Conservation (phyloP, 2,797 vertebrate species). For the Brachyalestes nurse region DNA sequence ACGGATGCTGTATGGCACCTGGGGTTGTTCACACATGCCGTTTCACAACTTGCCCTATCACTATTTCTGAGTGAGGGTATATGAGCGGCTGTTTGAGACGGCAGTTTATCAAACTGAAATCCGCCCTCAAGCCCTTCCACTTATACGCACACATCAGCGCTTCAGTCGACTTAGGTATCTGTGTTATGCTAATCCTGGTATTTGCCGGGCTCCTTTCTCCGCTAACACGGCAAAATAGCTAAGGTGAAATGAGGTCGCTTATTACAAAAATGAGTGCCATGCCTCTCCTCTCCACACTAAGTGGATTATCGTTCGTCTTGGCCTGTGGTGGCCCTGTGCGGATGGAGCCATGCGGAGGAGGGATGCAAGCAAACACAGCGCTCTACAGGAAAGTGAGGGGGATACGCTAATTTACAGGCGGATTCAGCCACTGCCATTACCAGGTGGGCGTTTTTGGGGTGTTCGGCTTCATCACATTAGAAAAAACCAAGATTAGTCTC, state of each 20-base stretch:
- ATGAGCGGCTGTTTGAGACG: conserved; percentile 21
- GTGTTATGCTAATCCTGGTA: conserved; percentile 59
- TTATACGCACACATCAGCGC: conserved; percentile 45
- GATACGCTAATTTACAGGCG: not conserved
- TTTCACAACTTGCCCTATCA: not conserved
- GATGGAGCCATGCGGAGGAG: not conserved
- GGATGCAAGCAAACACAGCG: not conserved
- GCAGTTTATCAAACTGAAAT: conserved; percentile 29
- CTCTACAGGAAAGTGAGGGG: not conserved
- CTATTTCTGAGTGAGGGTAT: not conserved
- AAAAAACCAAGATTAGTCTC: not conserved
- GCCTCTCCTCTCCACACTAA: conserved; percentile 32
- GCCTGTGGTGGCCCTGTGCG: conserved; percentile 3
- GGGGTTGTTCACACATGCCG: not conserved
- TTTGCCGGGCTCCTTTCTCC: conserved; percentile 40
- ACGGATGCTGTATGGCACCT: not conserved
- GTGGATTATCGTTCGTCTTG: conserved; percentile 30
- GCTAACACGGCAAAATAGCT: conserved; percentile 33
- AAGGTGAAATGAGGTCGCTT: conserved; percentile 43
- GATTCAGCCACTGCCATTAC: conserved; percentile 5
- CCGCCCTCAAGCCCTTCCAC: conserved; percentile 32
- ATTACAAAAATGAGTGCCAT: conserved; percentile 39
- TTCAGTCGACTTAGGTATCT: conserved; percentile 49
- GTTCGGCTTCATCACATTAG: not conserved
- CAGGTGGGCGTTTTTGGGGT: not conserved